Percentiles rank a stretch among this genome's conserved stretches.
phyloP scores from a whole-genome alignment of 2,888 invertebrate species.

The Phyto melanocephala region DNA sequence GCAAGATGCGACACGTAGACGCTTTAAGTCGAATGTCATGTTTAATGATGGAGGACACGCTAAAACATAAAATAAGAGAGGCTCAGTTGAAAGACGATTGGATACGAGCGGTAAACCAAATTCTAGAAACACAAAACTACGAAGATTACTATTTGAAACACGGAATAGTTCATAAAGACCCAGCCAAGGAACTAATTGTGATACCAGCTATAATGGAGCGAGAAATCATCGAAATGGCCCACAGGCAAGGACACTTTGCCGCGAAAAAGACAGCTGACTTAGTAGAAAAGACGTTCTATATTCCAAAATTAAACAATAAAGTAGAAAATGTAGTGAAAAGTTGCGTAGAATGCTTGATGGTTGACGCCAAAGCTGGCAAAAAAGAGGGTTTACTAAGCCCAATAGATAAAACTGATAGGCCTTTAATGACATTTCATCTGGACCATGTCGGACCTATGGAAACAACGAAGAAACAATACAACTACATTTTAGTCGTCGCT shows the following conservation, averaged over 20 bases:
- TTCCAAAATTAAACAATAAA: slow-evolving; percentile 49
- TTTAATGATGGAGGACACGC: slow-evolving; percentile 10
- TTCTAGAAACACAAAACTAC: slow-evolving; percentile 33
- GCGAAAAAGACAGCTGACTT: slow-evolving; percentile 67
- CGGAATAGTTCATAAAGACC: background rate
- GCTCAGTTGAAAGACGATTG: slow-evolving; percentile 53
- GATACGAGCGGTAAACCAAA: slow-evolving; percentile 50
- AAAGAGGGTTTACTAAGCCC: background rate
- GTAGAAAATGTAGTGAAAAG: slow-evolving; percentile 37
- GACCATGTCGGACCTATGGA: slow-evolving; percentile 67
- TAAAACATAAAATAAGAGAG: slow-evolving; percentile 35
- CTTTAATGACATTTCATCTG: slow-evolving; percentile 71
- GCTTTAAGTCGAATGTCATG: slow-evolving; percentile 49
- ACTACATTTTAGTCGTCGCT: no score
- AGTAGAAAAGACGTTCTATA: slow-evolving; percentile 66
- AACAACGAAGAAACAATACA: no score
- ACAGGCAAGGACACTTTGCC: slow-evolving; percentile 74
- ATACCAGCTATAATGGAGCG: slow-evolving; percentile 70
- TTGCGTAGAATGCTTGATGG: slow-evolving; percentile 60
- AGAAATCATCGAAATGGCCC: slow-evolving; percentile 72
- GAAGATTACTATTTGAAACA: slow-evolving; percentile 54
- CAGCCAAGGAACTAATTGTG: slow-evolving; percentile 66
- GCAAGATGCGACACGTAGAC: slow-evolving; percentile 58
- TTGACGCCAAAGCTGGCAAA: slow-evolving; percentile 39
- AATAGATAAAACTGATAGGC: slow-evolving; percentile 68